A percentile compares a stretch with the other conserved stretches of the same genome.
Conservation (phyloP, 2,888 invertebrate genomes). For the Cephalotes varians region DNA sequence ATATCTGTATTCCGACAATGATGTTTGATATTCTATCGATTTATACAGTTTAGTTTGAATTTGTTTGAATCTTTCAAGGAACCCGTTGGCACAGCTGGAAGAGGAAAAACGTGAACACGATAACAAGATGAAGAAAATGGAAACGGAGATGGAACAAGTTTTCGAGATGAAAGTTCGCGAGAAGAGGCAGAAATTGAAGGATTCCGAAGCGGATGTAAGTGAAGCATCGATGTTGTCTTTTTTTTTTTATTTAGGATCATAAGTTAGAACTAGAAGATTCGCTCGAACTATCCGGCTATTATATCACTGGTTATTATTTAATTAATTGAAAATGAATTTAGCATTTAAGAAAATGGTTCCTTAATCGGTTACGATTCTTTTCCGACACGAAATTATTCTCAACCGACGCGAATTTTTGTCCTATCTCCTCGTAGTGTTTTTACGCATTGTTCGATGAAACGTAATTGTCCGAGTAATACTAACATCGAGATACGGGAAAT, state of each 20-base stretch:
- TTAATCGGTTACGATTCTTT: not conserved
- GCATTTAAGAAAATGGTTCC: not conserved
- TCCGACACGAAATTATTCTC: not conserved
- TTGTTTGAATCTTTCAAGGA: conserved; percentile 88
- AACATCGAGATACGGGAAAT: conserved; percentile 12
- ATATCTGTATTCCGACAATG: not conserved
- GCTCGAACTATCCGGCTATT: not conserved
- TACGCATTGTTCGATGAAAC: not conserved
- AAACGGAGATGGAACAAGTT: conserved; percentile 99
- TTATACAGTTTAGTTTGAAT: conserved; percentile 12
- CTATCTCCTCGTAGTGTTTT: not conserved
- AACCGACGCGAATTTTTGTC: not conserved
- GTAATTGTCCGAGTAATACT: not conserved
- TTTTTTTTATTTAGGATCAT: not conserved
- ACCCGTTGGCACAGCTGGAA: conserved; percentile 99
- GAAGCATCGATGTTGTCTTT: not conserved
- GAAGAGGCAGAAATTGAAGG: conserved; percentile 98
- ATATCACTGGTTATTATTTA: not conserved
- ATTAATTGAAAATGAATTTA: not conserved
- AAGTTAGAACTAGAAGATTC: not conserved
- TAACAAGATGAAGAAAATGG: conserved; percentile 99
- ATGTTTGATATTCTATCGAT: not conserved
- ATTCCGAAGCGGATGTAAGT: conserved; percentile 95
- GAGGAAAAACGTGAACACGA: conserved; percentile 99
- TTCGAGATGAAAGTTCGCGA: conserved; percentile 99